Conservation (phyloP, 2,888 invertebrate species). For the Gymnocheta viridis region DNA sequence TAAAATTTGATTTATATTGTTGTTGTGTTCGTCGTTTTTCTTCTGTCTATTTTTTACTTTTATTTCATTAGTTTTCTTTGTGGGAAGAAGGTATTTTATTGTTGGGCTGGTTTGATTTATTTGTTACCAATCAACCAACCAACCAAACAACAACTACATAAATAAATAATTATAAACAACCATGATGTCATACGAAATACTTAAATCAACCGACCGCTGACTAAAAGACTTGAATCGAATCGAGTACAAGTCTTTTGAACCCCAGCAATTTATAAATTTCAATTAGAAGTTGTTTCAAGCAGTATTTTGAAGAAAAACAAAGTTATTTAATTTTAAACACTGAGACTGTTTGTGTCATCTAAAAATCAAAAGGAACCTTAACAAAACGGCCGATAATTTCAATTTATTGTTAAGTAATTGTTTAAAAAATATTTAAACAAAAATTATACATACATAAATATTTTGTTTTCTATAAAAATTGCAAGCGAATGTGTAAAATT, state of each 20-base stretch:
- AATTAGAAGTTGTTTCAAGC: not conserved
- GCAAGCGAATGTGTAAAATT: constrained; percentile 14
- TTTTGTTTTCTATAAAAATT: constrained; percentile 18
- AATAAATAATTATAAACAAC: constrained; percentile 1
- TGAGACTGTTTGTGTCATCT: not conserved
- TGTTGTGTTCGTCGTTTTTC: not conserved
- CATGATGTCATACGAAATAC: constrained; percentile 55
- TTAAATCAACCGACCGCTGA: constrained; percentile 13
- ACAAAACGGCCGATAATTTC: not conserved
- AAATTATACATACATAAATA: not conserved
- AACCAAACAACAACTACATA: constrained; percentile 2
- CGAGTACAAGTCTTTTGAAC: not conserved
- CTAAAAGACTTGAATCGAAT: not conserved
- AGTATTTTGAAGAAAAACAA: not conserved
- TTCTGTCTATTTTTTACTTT: not conserved
- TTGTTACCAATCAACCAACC: constrained; percentile 58
- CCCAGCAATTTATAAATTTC: not conserved
- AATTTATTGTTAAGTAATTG: not conserved
- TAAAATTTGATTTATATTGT: not conserved
- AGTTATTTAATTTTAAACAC: not conserved
- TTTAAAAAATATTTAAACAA: not conserved
- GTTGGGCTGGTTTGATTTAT: constrained; percentile 48
- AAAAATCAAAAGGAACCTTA: too few relatives aligned
- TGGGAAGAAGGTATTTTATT: constrained; percentile 53
- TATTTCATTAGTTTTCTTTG: not conserved